phyloP scores from a whole-genome alignment of 1,140 invertebrate species.

The Polyergus mexicanus region DNA sequence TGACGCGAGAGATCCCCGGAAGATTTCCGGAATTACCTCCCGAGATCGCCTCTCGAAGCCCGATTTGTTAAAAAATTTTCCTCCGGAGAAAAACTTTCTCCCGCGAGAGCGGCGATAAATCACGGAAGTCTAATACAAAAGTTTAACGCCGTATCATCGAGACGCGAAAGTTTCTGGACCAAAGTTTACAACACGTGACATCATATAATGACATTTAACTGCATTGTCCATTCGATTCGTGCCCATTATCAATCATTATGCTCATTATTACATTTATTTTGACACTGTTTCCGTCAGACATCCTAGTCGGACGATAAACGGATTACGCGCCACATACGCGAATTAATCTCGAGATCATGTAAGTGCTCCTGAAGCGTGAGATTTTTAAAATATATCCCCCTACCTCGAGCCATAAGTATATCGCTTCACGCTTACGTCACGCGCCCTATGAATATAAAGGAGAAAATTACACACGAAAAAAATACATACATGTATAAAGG shows the following conservation, averaged over 20 bases:
- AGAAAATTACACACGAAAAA: slow-evolving; percentile 51
- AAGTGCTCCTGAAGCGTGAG: slow-evolving; percentile 29
- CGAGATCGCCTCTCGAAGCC: not conserved
- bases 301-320: slow-evolving; percentile 39
- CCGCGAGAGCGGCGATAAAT: not conserved
- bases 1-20: not conserved
- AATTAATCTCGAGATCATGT: slow-evolving; percentile 51
- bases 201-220: slow-evolving; percentile 30
- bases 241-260: slow-evolving; percentile 20
- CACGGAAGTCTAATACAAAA: slow-evolving; percentile 24
- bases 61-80: slow-evolving; percentile 15
- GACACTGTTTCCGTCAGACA: slow-evolving; percentile 32
- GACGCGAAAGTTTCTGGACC: not conserved
- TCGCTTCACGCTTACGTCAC: slow-evolving; percentile 52
- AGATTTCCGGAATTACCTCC: not conserved
- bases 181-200: slow-evolving; percentile 34
- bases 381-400: slow-evolving; percentile 17
- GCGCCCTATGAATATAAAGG: slow-evolving; percentile 59
- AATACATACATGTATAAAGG: not conserved
- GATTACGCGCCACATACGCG: slow-evolving; percentile 35
- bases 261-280: slow-evolving; percentile 42
- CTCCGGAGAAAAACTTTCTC: not conserved
- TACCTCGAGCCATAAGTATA: slow-evolving; percentile 43
- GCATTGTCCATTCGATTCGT: slow-evolving; percentile 5
- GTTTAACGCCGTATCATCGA: slow-evolving; percentile 25